Evolutionary conservation across 2,113 vertebrate genomes (phyloP), one percentile per base, ranked within the genome.

Genomic region (Equus przewalskii): DNA sequence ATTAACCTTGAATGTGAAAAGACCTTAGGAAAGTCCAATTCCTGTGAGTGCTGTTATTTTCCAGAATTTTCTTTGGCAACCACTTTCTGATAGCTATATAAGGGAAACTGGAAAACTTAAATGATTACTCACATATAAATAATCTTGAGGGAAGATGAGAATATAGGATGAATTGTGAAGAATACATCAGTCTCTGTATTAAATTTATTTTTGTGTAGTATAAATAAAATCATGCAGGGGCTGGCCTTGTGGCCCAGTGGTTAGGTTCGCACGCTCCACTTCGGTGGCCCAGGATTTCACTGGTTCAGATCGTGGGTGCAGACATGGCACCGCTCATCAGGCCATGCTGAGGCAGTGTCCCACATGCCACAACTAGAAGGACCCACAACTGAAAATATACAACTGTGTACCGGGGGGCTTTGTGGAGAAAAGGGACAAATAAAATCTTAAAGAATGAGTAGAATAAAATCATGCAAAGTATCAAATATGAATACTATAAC

Each of bases 1-100:
- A 46, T 92, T 95, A 64, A 93, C 33, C 76, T 89, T 91, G 70
- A 95, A 73, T 46, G 14, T 78, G 73, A 54, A 90, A 84, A 88
- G 80, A 82, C 56, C 54, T 46, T 62, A 79, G 49, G 22, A 83
- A 94, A 83, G 22, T 26, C 28, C 33, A 33, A 5, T 76, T 89
- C 54, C 46, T 69, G 21, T 16, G 7, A 70, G n/a, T 51, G n/a
- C 64, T 82, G 11, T 70, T 95, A 49, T 76, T 91, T 90, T 97
- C 75, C 46, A 89, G 67, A 33, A 56, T 64, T 46, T 51, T 92
- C 73, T 90, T 73, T 41, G 49, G 13, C 13, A 94, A 21, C n/a
- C 49, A 62, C 70, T 90, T 94, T 70, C 33, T 82, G 89, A 81
- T 8, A 62, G 51, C 51, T 89, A 1, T 93, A 14, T 54, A 79